A percentile compares a stretch with the other conserved stretches of the same genome.
Conservation (phyloP, 1,140 invertebrate species). For the Cyphomyrmex costatus region DNA sequence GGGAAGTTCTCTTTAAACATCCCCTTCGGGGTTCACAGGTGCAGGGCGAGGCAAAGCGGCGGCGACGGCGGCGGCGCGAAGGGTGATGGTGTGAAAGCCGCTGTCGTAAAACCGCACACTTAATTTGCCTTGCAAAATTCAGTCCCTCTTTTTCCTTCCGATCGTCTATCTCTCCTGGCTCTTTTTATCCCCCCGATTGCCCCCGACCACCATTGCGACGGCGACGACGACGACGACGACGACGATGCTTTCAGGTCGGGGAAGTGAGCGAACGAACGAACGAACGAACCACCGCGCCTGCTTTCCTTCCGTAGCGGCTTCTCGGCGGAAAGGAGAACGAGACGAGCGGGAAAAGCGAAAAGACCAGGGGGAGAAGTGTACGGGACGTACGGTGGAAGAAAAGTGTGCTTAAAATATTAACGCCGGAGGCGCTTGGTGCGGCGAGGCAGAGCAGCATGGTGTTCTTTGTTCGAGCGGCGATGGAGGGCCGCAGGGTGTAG, state of each 20-base stretch:
- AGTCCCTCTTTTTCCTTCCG: slow-evolving; percentile 76
- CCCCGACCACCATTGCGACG: slow-evolving; percentile 50
- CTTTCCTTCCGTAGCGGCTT: slow-evolving; percentile 54
- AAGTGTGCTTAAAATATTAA: slow-evolving; percentile 87
- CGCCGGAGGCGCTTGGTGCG: slow-evolving; percentile 81
- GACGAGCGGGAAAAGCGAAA: slow-evolving; percentile 57
- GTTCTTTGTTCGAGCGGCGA: slow-evolving; percentile 83
- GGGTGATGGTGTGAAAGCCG: slow-evolving; percentile 82
- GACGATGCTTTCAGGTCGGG: slow-evolving; percentile 52
- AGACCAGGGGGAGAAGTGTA: slow-evolving; percentile 52
- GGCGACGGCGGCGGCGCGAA: too few relatives aligned
- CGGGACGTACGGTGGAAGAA: slow-evolving; percentile 78
- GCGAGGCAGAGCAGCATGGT: slow-evolving; percentile 69
- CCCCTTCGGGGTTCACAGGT: slow-evolving; percentile 75
- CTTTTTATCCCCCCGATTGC: slow-evolving; percentile 40
- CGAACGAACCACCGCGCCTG: slow-evolving; percentile 52
- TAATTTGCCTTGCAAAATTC: slow-evolving; percentile 87
- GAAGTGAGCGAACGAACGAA: slow-evolving; percentile 53
- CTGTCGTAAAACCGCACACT: slow-evolving; percentile 86
- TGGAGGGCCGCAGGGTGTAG: slow-evolving; percentile 72
- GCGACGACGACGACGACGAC: slow-evolving; percentile 39
- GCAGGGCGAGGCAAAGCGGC: slow-evolving; percentile 26
- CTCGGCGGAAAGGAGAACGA: slow-evolving; percentile 28
- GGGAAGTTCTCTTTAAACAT: slow-evolving; percentile 79
- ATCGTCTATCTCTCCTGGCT: slow-evolving; percentile 23